phyloP scores from a whole-genome alignment of 1,140 invertebrate genomes.

The Drosophila lowei region DNA sequence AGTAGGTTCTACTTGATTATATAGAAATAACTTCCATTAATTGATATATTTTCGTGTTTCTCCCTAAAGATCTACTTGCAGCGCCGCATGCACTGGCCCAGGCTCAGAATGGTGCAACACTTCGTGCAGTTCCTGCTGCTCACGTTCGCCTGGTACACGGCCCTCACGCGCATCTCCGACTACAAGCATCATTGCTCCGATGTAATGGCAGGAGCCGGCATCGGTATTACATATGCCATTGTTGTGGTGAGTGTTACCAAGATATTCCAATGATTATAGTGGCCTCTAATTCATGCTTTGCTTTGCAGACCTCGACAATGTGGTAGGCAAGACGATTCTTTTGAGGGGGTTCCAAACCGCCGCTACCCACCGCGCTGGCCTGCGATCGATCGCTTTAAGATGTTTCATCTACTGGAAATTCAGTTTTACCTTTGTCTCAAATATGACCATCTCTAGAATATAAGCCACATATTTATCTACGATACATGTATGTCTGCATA shows the following conservation, averaged over 20 bases:
- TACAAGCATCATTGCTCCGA: constrained; percentile 97
- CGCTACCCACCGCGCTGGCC: constrained; percentile 14
- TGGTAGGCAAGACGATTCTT: constrained; percentile 39
- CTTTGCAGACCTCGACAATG: constrained; percentile 54
- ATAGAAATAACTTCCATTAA: too few species aligned
- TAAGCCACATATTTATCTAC: constrained; percentile 36
- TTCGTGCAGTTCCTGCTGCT: constrained; percentile 89
- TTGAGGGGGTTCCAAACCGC: constrained; percentile 23
- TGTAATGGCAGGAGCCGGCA: constrained; percentile 85
- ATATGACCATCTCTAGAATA: constrained; percentile 21
- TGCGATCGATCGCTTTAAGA: constrained; percentile 48
- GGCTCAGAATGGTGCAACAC: constrained; percentile 89
- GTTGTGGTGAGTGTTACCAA: constrained; percentile 84
- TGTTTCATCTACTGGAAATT: constrained; percentile 36
- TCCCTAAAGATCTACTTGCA: constrained; percentile 91
- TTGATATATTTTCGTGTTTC: too few species aligned
- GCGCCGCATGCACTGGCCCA: constrained; percentile 88
- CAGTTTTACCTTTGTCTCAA: constrained; percentile 42
- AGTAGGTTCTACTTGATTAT: constrained; percentile 85
- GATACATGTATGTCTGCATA: constrained; percentile 15
- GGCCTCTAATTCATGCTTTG: not conserved
- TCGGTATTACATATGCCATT: constrained; percentile 85
- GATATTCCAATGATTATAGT: not conserved
- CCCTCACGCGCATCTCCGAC: constrained; percentile 94
- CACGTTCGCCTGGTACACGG: constrained; percentile 90